These are phyloP conservation scores for Poecilia picta DNA, from an alignment of 2,797 vertebrate species.

Conservation along the genomic window DNA sequence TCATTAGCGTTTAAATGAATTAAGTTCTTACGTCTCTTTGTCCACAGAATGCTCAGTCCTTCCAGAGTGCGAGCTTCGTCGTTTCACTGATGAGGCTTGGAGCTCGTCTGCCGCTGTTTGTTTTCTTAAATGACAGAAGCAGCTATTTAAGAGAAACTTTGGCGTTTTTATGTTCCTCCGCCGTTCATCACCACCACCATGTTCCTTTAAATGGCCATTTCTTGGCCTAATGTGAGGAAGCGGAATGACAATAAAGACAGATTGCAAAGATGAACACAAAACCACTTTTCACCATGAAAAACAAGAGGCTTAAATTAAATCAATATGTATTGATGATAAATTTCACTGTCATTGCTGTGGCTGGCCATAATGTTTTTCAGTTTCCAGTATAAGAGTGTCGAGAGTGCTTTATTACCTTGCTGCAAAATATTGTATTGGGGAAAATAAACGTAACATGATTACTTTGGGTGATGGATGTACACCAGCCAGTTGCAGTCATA, in stretches of 20 bases:
- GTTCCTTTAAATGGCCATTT: constrained; percentile 19
- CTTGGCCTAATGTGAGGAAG: not conserved
- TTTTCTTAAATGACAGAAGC: constrained; percentile 38
- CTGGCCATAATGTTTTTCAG: not conserved
- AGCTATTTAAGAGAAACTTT: constrained; percentile 37
- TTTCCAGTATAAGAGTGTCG: not conserved
- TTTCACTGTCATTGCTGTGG: not conserved
- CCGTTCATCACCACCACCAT: constrained; percentile 11
- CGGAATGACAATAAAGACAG: constrained; percentile 7
- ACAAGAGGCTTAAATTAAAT: constrained; percentile 9
- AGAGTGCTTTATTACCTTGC: not conserved
- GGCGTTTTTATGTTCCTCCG: constrained; percentile 21
- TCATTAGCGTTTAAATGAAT: constrained; percentile 73
- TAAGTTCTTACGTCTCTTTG: constrained; percentile 66
- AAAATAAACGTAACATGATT: not conserved
- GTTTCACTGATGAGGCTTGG: constrained; percentile 60
- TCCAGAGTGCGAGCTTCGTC: constrained; percentile 32
- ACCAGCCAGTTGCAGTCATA: not conserved
- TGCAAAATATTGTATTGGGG: not conserved
- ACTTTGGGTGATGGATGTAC: not conserved
- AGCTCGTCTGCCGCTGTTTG: constrained; percentile 56
- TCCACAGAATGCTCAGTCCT: constrained; percentile 57
- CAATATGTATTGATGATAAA: constrained; percentile 7
- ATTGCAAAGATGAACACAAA: constrained; percentile 23
- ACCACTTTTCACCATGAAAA: constrained; percentile 18